Conservation (phyloP, 2,797 vertebrate genomes). For the Cephalopachus bancanus region DNA sequence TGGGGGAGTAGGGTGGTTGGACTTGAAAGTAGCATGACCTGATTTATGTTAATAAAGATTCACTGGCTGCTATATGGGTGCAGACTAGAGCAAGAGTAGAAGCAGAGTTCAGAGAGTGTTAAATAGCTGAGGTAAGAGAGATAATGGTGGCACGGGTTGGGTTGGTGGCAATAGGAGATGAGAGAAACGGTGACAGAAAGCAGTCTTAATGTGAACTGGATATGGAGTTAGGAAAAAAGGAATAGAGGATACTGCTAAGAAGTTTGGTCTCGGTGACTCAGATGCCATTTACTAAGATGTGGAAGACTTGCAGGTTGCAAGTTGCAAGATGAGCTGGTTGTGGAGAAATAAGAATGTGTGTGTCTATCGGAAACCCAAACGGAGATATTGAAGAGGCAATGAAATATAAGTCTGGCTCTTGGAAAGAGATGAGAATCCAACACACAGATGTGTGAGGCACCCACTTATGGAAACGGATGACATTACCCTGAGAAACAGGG, state of each 20-base stretch:
- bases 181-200: neutral
- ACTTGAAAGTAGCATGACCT: neutral
- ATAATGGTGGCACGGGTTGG: neutral
- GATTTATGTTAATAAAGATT: slow-evolving; percentile 4
- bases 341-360: neutral
- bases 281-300: neutral
- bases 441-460: neutral
- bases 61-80: neutral
- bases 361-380: neutral
- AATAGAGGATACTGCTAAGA: neutral
- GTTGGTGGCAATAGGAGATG: neutral
- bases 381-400: neutral
- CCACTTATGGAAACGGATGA: neutral
- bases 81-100: neutral
- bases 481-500: neutral
- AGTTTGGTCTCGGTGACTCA: neutral
- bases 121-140: neutral
- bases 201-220: neutral
- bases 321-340: neutral
- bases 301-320: neutral
- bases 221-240: neutral
- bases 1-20: neutral
- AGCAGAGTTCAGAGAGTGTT: neutral
- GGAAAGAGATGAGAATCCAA: slow-evolving; percentile 41
- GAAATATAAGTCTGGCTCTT: neutral